Base-by-base conservation (phyloP, 1,140 invertebrate genomes). In the Heterodera carotae region DNA sequence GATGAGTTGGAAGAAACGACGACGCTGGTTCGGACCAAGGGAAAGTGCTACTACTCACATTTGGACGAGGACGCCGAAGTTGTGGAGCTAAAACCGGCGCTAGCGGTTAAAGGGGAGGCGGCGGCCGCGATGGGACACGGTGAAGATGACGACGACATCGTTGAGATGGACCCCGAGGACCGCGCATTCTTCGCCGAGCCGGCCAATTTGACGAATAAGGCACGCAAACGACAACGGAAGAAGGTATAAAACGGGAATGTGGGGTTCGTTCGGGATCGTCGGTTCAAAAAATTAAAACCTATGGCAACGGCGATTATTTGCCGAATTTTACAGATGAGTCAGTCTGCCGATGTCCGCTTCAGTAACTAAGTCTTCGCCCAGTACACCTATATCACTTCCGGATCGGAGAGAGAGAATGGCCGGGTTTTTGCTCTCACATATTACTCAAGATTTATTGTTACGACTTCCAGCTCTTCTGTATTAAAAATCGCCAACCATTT, bases 131-230 rank as follows among this genome's bases (percentile, higher is more conserved):
- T 10, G 25, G 69, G 31, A 22, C 4, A 3, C 18, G 59, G 29
- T 22, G 33, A 31, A 29, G 36, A 22, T 34, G 48, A 56, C 22
- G 69, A 71, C 31, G 33, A 43, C 18, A 25, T 53, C 22, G 22
- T 25, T 56, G 48, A 18, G 8, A 22, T 56, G 18, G 48, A 56
- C 59, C 18, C 31, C n/a, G 67, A 69, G n/a, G 69, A 74, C 25
- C 27, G 56, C 27, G 27, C 59, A 25, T 74, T 74, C 15, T 74
- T 74, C 39, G 56, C 72, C 64, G 29, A 74, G 66, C 72, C 72
- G 64, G 31, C 72, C 66, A 74, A 74, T 62, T 62, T 74, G 36
- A 74, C 72, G n/a, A 27, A 34, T 34, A 74, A 62, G 39, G 72
- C 72, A 29, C 62, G 62, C 62, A 66, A 66, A 29, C 25, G 62